A percentile compares a stretch with the other conserved stretches of the same genome.
Conservation (phyloP, 1,140 invertebrate species). For the Bradysia coprophila region DNA sequence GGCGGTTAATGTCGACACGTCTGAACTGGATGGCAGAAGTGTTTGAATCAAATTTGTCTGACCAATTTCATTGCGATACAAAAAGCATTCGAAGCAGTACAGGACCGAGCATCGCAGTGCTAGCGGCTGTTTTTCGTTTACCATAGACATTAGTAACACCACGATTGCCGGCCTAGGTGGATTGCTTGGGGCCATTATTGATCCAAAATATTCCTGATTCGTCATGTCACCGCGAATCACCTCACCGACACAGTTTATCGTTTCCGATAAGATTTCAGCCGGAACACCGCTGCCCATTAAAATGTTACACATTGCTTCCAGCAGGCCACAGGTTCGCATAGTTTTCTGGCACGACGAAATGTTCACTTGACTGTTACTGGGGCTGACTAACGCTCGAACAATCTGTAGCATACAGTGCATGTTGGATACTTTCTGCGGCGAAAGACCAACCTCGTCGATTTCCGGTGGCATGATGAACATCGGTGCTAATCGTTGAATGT, state of each 20-base stretch:
- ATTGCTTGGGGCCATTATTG: conserved; percentile 79
- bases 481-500: conserved; percentile 72
- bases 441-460: conserved; percentile 64
- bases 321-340: conserved; percentile 65
- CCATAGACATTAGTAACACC: conserved; percentile 94
- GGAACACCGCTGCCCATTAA: conserved; percentile 93
- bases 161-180: conserved; percentile 86
- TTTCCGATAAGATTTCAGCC: conserved; percentile 88
- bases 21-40: conserved; percentile 64
- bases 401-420: conserved; percentile 83
- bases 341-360: conserved; percentile 69
- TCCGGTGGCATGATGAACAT: conserved; percentile 68
- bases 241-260: conserved; percentile 89
- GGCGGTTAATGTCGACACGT: conserved; percentile 44
- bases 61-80: conserved; percentile 83
- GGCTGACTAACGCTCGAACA: conserved; percentile 75
- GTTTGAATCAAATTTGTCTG: conserved; percentile 82
- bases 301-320: conserved; percentile 71
- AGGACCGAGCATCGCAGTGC: conserved; percentile 80
- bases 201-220: conserved; percentile 87
- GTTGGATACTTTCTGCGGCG: conserved; percentile 87
- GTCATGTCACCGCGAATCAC: conserved; percentile 74
- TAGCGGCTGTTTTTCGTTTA: conserved; percentile 95
- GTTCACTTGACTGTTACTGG: conserved; percentile 58
- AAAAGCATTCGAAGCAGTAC: conserved; percentile 93